Evolutionary conservation across 2,888 invertebrate species (phyloP).

Genomic region (Siphonodentalium dalli): DNA sequence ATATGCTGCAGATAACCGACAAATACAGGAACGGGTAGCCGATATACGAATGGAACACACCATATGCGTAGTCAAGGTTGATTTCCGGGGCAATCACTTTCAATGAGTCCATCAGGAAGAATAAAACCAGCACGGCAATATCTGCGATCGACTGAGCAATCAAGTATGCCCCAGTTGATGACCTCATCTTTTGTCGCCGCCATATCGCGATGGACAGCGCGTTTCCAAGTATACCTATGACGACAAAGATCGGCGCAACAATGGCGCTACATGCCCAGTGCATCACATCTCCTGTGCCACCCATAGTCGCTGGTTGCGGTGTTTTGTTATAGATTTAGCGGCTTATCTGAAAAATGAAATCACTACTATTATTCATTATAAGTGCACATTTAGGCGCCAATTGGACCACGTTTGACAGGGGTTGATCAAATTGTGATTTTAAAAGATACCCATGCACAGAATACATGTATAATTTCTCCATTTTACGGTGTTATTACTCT

Average conservation of each 20-base stretch:
- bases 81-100: conserved; percentile 29
- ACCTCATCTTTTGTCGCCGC: conserved; percentile 33
- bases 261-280: conserved; percentile 38
- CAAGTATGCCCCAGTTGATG: conserved; percentile 41
- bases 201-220: conserved; percentile 40
- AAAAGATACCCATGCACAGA: too few relatives aligned
- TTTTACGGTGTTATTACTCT: too few relatives aligned
- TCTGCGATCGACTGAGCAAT: conserved; percentile 42
- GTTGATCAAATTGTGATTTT: too few relatives aligned
- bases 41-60: conserved; percentile 39
- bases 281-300: too few relatives aligned
- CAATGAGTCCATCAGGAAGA: conserved; percentile 37
- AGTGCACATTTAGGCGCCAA: too few relatives aligned
- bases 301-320: too few relatives aligned
- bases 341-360: too few relatives aligned
- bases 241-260: conserved; percentile 34
- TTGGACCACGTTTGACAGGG: too few relatives aligned
- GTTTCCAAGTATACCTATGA: conserved; percentile 48
- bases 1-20: conserved; percentile 46
- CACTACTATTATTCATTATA: too few relatives aligned
- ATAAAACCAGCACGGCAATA: conserved; percentile 37
- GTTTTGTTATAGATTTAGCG: too few relatives aligned
- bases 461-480: too few relatives aligned
- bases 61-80: conserved; percentile 31
- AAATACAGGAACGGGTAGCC: conserved; percentile 47